Percentiles rank a stretch among this genome's conserved stretches.
Conservation (phyloP, 2,888 invertebrate genomes). For the Tanytarsus gracilentus region DNA sequence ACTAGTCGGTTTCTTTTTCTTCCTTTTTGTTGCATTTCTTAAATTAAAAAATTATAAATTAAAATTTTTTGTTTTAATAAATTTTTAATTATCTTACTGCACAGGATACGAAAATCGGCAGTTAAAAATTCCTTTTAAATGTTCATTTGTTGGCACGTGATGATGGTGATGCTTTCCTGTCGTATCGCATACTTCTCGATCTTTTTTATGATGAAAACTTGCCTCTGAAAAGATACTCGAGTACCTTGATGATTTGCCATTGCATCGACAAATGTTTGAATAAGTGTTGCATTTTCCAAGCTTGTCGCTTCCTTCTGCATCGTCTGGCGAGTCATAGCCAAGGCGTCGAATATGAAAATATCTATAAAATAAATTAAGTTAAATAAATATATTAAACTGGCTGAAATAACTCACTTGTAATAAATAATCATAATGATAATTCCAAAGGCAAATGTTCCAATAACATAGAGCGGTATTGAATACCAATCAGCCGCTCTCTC, state of each 20-base stretch:
- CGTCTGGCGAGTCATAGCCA: conserved; percentile 52
- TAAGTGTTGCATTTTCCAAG: conserved; percentile 25
- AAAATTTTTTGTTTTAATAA: not conserved
- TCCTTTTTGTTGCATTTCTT: conserved; percentile 51
- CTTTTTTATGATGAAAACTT: conserved; percentile 26
- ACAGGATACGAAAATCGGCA: conserved; percentile 74
- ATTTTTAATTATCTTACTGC: conserved; percentile 40
- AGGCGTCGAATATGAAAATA: conserved; percentile 75
- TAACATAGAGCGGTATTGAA: conserved; percentile 46
- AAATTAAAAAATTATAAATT: conserved; percentile 29
- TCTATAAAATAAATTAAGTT: conserved; percentile 42
- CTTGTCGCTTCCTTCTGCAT: conserved; percentile 28
- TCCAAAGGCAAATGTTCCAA: conserved; percentile 50
- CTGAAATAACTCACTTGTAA: conserved; percentile 46
- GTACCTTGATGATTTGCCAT: conserved; percentile 16
- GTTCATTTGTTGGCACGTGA: conserved; percentile 48
- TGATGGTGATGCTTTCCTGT: conserved; percentile 33
- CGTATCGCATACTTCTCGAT: conserved; percentile 23
- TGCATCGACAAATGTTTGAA: conserved; percentile 26
- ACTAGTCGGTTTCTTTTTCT: conserved; percentile 84
- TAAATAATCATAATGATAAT: conserved; percentile 62
- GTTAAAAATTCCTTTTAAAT: conserved; percentile 65
- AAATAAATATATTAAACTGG: conserved; percentile 20
- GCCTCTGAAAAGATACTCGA: conserved; percentile 2
- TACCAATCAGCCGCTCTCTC: conserved; percentile 44